Conservation (phyloP, 1,140 invertebrate genomes). For the Zaprionus lachaisei region DNA sequence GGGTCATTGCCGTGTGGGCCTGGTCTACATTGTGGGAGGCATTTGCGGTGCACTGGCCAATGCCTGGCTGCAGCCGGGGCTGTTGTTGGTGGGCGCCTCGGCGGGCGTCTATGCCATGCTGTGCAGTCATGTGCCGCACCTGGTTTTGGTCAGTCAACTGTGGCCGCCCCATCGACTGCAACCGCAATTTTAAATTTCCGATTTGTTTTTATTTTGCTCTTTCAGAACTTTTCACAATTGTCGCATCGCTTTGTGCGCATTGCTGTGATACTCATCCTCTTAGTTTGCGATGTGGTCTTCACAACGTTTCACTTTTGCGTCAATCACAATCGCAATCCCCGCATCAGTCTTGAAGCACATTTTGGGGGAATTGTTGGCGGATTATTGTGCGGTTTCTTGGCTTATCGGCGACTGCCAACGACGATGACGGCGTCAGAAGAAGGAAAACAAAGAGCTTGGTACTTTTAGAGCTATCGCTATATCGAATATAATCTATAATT, state of each 20-base stretch:
- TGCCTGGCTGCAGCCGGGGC: slow-evolving; percentile 91
- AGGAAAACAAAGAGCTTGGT: not conserved
- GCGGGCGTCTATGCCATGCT: slow-evolving; percentile 97
- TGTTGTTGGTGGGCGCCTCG: slow-evolving; percentile 94
- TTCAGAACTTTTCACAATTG: slow-evolving; percentile 87
- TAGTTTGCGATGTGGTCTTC: slow-evolving; percentile 86
- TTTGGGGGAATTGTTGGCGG: slow-evolving; percentile 92
- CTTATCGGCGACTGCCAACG: slow-evolving; percentile 85
- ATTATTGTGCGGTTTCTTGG: slow-evolving; percentile 91
- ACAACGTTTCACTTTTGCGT: slow-evolving; percentile 75
- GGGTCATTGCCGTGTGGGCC: slow-evolving; percentile 89
- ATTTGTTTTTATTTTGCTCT: slow-evolving; percentile 41
- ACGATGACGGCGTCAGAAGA: not conserved
- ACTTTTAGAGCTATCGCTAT: slow-evolving; percentile 10
- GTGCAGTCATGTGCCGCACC: slow-evolving; percentile 95
- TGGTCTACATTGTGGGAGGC: slow-evolving; percentile 90
- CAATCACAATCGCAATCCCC: slow-evolving; percentile 85
- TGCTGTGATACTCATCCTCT: slow-evolving; percentile 87
- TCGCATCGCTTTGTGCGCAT: slow-evolving; percentile 87
- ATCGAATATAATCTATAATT: slow-evolving; percentile 5
- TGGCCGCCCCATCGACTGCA: slow-evolving; percentile 42
- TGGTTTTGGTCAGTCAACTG: slow-evolving; percentile 90
- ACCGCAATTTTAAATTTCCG: slow-evolving; percentile 57
- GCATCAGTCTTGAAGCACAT: slow-evolving; percentile 92
- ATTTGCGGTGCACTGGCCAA: slow-evolving; percentile 90